Evolutionary conservation across 2,888 invertebrate genomes (phyloP).

Genomic region (Dendrolimus houi): DNA sequence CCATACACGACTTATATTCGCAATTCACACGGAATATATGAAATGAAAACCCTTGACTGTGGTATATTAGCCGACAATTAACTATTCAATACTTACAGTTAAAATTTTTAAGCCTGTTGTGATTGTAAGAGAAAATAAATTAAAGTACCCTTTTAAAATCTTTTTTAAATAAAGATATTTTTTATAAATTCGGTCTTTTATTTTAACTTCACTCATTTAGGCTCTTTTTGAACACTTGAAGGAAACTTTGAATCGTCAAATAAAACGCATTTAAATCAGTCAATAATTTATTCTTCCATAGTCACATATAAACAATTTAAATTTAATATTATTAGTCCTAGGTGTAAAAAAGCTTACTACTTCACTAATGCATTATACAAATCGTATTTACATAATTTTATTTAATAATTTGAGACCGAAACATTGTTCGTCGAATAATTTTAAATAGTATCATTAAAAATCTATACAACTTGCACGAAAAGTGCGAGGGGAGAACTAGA

Average conservation of each 20-base stretch:
- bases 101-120: constrained; percentile 18
- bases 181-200: constrained; percentile 23
- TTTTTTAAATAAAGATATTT: constrained; percentile 51
- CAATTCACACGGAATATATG: too few species aligned
- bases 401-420: background rate
- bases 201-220: background rate
- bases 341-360: constrained; percentile 55
- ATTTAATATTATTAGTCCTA: constrained; percentile 36
- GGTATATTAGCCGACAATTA: too few species aligned
- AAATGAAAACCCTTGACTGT: too few species aligned
- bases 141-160: constrained; percentile 42
- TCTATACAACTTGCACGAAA: too few species aligned
- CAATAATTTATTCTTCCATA: constrained; percentile 58
- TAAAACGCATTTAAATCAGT: constrained; percentile 30
- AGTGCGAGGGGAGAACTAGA: too few species aligned
- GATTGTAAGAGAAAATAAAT: constrained; percentile 54
- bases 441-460: too few species aligned
- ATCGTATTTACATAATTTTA: constrained; percentile 28
- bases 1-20: too few species aligned
- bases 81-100: too few species aligned
- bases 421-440: too few species aligned
- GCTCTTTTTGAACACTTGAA: too few species aligned
- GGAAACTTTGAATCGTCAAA: constrained; percentile 7
- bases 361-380: constrained; percentile 43
- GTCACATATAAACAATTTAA: constrained; percentile 40